These are phyloP conservation scores for Aurelia coerulea DNA, from an alignment of 30 jellyfish, hydroid and myxozoan genomes.

Conservation along the genomic window DNA sequence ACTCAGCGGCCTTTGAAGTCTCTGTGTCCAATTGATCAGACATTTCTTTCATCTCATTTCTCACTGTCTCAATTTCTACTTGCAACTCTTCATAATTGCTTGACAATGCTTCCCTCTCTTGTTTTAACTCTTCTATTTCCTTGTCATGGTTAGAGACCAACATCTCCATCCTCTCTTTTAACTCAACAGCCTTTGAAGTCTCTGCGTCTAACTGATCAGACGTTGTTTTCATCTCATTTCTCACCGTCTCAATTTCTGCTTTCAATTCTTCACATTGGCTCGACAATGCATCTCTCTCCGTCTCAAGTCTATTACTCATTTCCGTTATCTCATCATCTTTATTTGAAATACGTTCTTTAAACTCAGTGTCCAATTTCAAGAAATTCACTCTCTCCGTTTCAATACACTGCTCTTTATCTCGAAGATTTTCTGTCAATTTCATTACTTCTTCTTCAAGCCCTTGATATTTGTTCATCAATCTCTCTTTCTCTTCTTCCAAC, in stretches of 20 bases:
- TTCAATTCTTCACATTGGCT: not conserved
- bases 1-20: not conserved
- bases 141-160: not conserved
- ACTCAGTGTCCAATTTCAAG: not conserved
- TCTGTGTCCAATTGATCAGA: not conserved
- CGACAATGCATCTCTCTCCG: not conserved
- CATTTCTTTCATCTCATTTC: not conserved
- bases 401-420: no score
- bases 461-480: not conserved
- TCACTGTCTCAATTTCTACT: not conserved
- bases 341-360: not conserved
- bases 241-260: not conserved
- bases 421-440: no score
- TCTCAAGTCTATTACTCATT: not conserved
- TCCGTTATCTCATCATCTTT: not conserved
- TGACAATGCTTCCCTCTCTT: not conserved
- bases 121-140: not conserved
- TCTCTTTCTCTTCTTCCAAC: conserved; percentile 11
- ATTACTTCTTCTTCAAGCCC: not conserved
- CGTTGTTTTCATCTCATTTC: not conserved
- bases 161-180: not conserved
- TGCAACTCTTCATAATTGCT: not conserved
- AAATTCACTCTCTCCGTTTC: not conserved
- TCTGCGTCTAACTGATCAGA: not conserved
- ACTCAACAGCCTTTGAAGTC: not conserved